Evolutionary conservation across 2,888 invertebrate species (phyloP).

Genomic region (Leptothorax acervorum): DNA sequence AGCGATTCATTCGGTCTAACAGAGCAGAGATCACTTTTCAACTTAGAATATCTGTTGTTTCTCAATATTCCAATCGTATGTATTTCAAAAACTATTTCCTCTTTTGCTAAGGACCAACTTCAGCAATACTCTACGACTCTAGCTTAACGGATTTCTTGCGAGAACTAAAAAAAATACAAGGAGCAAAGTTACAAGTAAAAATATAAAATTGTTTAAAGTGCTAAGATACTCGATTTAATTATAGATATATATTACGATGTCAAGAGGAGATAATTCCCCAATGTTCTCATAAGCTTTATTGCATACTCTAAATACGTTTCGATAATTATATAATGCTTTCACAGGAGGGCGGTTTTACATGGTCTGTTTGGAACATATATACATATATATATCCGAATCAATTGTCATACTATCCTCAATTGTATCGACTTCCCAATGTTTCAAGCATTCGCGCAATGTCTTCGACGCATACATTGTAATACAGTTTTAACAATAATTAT

Average conservation of each 20-base stretch:
- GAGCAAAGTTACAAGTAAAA: background rate
- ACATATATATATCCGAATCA: background rate
- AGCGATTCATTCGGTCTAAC: conserved; percentile 25
- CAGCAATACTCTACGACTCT: conserved; percentile 11
- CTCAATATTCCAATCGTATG: background rate
- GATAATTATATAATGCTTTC: background rate
- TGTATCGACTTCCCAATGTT: background rate
- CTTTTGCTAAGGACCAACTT: background rate
- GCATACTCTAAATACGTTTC: conserved; percentile 26
- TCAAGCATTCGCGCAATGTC: conserved; percentile 9
- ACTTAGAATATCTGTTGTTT: conserved; percentile 1
- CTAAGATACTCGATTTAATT: conserved; percentile 19
- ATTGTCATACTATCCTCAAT: background rate
- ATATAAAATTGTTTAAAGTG: conserved; percentile 10
- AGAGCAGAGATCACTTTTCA: conserved; percentile 49
- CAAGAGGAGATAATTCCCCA: background rate
- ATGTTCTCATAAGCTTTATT: conserved; percentile 19
- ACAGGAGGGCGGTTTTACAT: conserved; percentile 18
- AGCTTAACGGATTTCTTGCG: conserved; percentile 8
- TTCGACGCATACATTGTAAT: background rate
- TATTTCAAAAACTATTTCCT: conserved; percentile 12
- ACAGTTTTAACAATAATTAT: background rate
- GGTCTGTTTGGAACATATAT: conserved; percentile 19
- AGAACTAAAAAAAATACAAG: background rate
- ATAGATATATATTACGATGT: background rate